A percentile compares a stretch with the other conserved stretches of the same genome.
Evolutionary conservation across 1,140 invertebrate species (phyloP).

Genomic region (Achatina immaculata): DNA sequence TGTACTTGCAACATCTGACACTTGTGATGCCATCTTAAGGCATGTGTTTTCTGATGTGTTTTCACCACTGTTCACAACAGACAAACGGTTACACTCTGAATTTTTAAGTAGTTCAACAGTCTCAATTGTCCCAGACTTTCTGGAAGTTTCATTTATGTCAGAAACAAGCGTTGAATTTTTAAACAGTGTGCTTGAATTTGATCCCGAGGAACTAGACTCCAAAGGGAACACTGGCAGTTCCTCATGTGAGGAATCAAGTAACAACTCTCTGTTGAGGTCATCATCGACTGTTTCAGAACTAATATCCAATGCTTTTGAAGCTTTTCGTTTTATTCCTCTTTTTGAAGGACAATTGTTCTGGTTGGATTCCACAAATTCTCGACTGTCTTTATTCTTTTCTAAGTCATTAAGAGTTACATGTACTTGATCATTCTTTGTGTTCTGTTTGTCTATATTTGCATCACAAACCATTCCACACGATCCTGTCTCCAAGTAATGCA

Average conservation of each 20-base stretch:
- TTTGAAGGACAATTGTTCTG: background rate
- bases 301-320: background rate
- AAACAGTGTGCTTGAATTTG: background rate
- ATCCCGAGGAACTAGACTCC: background rate
- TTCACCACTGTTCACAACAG: too few relatives aligned
- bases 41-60: background rate
- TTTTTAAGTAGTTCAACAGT: background rate
- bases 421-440: background rate
- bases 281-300: background rate
- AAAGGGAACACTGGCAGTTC: background rate
- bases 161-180: background rate
- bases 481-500: conserved; percentile 42
- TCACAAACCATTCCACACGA: conserved; percentile 38
- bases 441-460: background rate
- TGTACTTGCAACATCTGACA: conserved; percentile 22
- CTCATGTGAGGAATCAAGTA: background rate
- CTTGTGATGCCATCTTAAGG: background rate
- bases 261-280: background rate
- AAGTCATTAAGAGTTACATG: too few relatives aligned
- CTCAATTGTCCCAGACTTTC: background rate
- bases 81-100: background rate
- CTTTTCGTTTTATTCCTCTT: background rate
- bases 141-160: background rate
- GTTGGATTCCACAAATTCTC: background rate
- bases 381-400: background rate